These are phyloP conservation scores for Danio rerio DNA, from an alignment of 2,113 vertebrate species.

Conservation along the genomic window GRCz12tu NC_133198.1:3563501-3564000, in stretches of 20 bases:
- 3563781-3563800: conserved; percentile 9
- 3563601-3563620: neutral
- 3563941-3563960: conserved; percentile 4
- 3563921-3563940: conserved; percentile 3
- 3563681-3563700: neutral
- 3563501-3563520: neutral
- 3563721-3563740: neutral
- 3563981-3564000: neutral
- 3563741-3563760: neutral
- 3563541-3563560: conserved; percentile 6
- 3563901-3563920: conserved; percentile 5
- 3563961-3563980: neutral
- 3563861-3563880: neutral
- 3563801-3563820: neutral
- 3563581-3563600: neutral
- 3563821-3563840: neutral
- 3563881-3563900: neutral
- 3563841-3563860: neutral
- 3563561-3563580: neutral
- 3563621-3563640: rapidly evolving
- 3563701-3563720: neutral
- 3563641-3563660: neutral
- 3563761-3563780: neutral
- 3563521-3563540: neutral
- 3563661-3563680: too few relatives aligned